Evolutionary conservation across 2,888 invertebrate species (phyloP).

Genomic region (Drosophila atripex): DNA sequence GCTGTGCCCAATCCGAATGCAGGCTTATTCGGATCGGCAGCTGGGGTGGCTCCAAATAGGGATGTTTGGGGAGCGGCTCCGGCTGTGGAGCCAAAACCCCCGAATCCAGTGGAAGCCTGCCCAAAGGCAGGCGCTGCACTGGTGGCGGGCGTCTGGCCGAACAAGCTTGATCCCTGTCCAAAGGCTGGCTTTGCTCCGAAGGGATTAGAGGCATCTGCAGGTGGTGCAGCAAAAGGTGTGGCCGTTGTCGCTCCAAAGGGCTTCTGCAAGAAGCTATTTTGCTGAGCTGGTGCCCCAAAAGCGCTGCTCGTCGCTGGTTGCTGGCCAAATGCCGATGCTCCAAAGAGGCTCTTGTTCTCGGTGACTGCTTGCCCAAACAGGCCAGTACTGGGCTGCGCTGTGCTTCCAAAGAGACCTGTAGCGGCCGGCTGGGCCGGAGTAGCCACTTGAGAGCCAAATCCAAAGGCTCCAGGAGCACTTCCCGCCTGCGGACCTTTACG

Average conservation of each 20-base stretch:
- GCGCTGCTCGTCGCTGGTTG: constrained; percentile 82
- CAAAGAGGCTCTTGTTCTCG: constrained; percentile 86
- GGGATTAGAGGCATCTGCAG: constrained; percentile 79
- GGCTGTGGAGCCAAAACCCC: constrained; percentile 82
- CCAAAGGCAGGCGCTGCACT: constrained; percentile 85
- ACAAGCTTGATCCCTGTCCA: constrained; percentile 85
- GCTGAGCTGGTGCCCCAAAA: constrained; percentile 86
- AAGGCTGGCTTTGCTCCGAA: constrained; percentile 82
- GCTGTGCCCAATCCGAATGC: constrained; percentile 80
- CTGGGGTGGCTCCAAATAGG: constrained; percentile 76
- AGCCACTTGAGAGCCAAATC: constrained; percentile 85
- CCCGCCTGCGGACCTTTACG: constrained; percentile 90
- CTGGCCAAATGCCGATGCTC: constrained; percentile 85
- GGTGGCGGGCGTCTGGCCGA: constrained; percentile 85
- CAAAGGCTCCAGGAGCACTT: constrained; percentile 84
- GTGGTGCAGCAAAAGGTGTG: constrained; percentile 75
- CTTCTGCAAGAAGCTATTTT: constrained; percentile 88
- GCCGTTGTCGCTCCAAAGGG: constrained; percentile 85
- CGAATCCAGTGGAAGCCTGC: constrained; percentile 81
- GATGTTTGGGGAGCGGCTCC: constrained; percentile 69
- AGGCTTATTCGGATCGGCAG: constrained; percentile 82
- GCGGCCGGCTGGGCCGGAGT: constrained; percentile 82
- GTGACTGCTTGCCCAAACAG: constrained; percentile 85
- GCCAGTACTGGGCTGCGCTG: constrained; percentile 82
- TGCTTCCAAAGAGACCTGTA: constrained; percentile 85